A percentile compares a stretch with the other conserved stretches of the same genome.
Evolutionary conservation across 2,888 invertebrate genomes (phyloP).

Genomic region (Melikaiella ostensackeni): DNA sequence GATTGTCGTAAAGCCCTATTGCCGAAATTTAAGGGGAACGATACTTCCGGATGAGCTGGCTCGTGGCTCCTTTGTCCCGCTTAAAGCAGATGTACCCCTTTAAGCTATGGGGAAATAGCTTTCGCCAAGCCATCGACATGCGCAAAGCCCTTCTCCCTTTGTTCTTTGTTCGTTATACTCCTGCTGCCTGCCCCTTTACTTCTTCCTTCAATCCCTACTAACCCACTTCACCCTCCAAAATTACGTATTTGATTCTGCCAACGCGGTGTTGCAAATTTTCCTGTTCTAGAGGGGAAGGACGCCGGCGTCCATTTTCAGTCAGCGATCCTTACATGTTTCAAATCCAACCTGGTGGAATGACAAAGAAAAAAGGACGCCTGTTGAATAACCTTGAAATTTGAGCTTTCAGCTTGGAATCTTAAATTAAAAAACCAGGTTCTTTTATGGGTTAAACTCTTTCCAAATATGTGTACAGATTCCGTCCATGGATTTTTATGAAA

Average conservation of each 20-base stretch:
- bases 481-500: too few species aligned
- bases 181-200: not conserved
- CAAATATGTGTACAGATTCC: too few species aligned
- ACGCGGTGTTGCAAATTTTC: slow-evolving; percentile 11
- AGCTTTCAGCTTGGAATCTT: not conserved
- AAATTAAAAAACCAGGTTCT: not conserved
- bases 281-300: not conserved
- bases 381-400: not conserved
- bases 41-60: slow-evolving; percentile 3
- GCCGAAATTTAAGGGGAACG: not conserved
- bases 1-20: slow-evolving; percentile 14
- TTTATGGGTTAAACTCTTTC: too few species aligned
- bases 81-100: slow-evolving; percentile 38
- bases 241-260: slow-evolving; percentile 8
- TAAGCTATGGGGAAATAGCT: slow-evolving; percentile 20
- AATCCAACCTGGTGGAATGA: not conserved
- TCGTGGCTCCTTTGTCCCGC: slow-evolving; percentile 19
- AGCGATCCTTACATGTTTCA: not conserved
- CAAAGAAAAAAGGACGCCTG: slow-evolving; percentile 15
- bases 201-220: slow-evolving; percentile 11
- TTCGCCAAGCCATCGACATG: not conserved
- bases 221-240: slow-evolving; percentile 35
- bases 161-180: slow-evolving; percentile 34
- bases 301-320: not conserved
- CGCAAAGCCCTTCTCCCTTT: slow-evolving; percentile 22